Evolutionary conservation across 2,113 vertebrate species (phyloP).

Genomic region (Poeciliopsis occidentalis): DNA sequence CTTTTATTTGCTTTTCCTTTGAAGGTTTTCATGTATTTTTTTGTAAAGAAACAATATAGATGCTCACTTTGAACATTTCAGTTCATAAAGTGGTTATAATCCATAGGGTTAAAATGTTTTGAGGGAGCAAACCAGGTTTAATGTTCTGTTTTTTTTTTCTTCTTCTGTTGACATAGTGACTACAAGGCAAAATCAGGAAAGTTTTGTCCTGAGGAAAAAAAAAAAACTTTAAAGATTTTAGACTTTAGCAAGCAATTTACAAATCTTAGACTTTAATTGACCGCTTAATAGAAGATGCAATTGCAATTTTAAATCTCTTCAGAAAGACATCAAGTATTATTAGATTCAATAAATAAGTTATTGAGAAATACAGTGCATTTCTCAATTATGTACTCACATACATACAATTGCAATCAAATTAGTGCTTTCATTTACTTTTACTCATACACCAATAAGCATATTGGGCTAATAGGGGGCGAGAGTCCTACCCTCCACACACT

Average conservation of each 20-base stretch:
- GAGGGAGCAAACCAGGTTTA: background rate
- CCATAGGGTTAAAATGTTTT: background rate
- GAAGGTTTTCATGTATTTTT: background rate
- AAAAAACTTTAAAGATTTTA: background rate
- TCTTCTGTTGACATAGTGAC: conserved; percentile 23
- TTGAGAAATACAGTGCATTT: no score
- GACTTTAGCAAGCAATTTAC: background rate
- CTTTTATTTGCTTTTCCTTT: conserved; percentile 9
- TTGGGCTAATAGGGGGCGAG: no score
- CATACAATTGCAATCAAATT: no score
- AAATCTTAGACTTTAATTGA: conserved; percentile 1
- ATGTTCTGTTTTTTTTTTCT: background rate
- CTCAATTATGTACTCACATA: no score
- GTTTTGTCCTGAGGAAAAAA: background rate
- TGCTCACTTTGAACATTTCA: background rate
- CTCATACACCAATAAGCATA: no score
- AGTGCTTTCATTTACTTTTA: no score
- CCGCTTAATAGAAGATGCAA: background rate
- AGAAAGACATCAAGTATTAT: no score
- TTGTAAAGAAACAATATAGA: background rate
- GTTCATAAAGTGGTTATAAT: background rate
- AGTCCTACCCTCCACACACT: background rate
- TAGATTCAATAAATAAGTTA: no score
- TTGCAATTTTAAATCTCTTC: no score
- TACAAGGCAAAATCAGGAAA: background rate